These are phyloP conservation scores for Dromococcyx pavoninus DNA, from an alignment of 2,797 vertebrate genomes.

Conservation along the genomic window DNA sequence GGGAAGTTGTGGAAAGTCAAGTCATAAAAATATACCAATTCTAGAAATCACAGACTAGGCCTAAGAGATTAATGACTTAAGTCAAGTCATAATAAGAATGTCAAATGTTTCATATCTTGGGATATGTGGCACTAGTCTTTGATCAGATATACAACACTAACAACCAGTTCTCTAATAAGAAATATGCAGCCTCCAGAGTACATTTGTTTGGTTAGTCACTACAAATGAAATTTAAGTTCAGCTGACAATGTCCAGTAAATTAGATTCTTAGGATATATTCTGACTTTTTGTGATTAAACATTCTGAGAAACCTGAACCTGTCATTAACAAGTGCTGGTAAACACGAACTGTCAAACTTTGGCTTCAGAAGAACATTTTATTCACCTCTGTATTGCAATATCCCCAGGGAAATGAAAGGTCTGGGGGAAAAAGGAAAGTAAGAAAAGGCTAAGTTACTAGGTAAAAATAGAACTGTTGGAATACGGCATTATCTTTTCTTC, in stretches of 20 bases:
- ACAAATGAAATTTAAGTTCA: background rate
- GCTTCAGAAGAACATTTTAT: background rate
- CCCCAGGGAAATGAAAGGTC: background rate
- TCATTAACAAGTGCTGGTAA: background rate
- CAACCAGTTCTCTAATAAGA: background rate
- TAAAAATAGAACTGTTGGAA: background rate
- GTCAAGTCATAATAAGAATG: background rate
- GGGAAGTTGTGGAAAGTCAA: rapidly evolving
- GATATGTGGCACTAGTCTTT: background rate
- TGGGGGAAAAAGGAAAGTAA: background rate
- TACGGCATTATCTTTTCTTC: background rate
- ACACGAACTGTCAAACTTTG: background rate
- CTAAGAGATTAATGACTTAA: background rate
- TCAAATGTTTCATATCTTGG: background rate
- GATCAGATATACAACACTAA: background rate
- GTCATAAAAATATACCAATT: background rate
- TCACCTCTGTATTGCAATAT: background rate
- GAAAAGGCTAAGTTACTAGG: background rate
- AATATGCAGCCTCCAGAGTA: background rate
- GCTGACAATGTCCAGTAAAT: background rate
- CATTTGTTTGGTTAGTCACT: background rate
- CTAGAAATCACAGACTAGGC: background rate
- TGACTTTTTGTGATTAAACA: background rate
- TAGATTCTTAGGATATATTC: background rate
- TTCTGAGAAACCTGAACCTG: background rate